A percentile compares a stretch with the other conserved stretches of the same genome.
phyloP scores from a whole-genome alignment of 2,888 invertebrate genomes.

The Drosophila anceps region DNA sequence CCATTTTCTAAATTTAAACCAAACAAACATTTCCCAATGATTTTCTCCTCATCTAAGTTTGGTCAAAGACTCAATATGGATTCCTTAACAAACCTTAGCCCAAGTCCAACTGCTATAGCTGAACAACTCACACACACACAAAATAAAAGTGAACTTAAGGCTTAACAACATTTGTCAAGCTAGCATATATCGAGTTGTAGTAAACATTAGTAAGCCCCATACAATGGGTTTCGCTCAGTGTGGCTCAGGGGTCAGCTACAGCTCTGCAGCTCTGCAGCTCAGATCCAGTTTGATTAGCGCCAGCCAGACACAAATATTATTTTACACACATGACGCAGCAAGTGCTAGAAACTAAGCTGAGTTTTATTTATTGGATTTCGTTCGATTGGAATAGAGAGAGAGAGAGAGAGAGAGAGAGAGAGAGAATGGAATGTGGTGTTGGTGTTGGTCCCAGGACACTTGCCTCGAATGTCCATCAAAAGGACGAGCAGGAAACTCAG shows the following conservation, averaged over 20 bases:
- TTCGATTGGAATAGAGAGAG: conserved; percentile 34
- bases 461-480: conserved; percentile 76
- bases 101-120: neutral
- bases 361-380: conserved; percentile 74
- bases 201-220: neutral
- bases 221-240: conserved; percentile 10
- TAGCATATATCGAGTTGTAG: neutral
- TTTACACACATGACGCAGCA: conserved; percentile 55
- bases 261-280: neutral
- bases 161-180: conserved; percentile 12
- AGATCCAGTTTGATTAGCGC: conserved; percentile 44
- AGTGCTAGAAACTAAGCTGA: conserved; percentile 20
- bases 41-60: neutral
- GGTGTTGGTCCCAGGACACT: conserved; percentile 58
- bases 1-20: neutral
- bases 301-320: conserved; percentile 70
- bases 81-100: neutral
- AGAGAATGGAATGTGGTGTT: conserved; percentile 19
- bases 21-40: neutral
- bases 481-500: conserved; percentile 38
- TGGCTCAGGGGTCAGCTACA: conserved; percentile 9
- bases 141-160: neutral
- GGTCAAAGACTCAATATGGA: neutral
- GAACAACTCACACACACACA: neutral
- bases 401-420: neutral